phyloP scores from a whole-genome alignment of 2,113 vertebrate species.

The Anolis carolinensis region DNA sequence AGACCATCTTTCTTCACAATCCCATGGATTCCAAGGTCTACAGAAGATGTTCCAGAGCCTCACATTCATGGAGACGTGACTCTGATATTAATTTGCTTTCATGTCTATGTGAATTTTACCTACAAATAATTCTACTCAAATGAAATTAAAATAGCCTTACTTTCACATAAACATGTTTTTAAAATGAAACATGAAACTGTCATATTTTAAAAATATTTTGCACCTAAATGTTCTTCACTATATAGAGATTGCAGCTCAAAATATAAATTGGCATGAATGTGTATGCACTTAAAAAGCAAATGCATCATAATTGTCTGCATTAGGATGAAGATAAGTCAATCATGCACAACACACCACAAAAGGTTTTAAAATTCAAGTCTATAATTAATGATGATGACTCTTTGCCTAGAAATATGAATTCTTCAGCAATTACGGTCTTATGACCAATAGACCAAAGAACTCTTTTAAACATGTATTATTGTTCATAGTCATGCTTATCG shows the following conservation, averaged over 20 bases:
- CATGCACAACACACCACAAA: neutral
- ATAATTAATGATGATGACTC: neutral
- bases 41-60: too few species aligned
- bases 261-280: conserved; percentile 1
- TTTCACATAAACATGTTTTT: neutral
- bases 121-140: neutral
- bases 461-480: conserved; percentile 20
- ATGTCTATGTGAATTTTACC: neutral
- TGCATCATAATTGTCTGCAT: conserved; percentile 12
- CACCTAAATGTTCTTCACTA: conserved; percentile 25
- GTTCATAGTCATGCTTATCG: neutral
- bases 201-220: neutral
- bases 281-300: conserved; percentile 10
- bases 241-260: conserved; percentile 4
- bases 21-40: too few species aligned
- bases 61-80: neutral
- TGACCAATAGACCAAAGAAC: neutral
- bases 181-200: neutral
- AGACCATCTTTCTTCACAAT: too few species aligned
- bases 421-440: neutral
- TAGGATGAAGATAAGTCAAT: neutral
- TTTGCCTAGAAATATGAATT: neutral
- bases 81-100: neutral
- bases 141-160: neutral
- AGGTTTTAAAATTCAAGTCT: neutral